Base-by-base conservation (phyloP, 2,797 vertebrate species). In the Lagodon rhomboides region DNA sequence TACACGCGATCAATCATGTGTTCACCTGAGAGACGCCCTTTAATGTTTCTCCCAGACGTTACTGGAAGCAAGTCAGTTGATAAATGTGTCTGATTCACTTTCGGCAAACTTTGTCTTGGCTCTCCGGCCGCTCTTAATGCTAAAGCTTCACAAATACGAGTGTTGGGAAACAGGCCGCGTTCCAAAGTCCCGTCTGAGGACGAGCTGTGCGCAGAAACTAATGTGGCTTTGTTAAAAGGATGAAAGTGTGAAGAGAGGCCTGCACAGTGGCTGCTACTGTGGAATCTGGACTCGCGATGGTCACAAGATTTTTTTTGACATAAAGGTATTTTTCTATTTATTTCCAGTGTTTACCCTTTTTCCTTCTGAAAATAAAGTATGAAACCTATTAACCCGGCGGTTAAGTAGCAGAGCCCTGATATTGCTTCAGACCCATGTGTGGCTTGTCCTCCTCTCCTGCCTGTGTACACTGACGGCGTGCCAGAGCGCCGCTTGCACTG, bases 381-480 rank as follows among this genome's bases (percentile, higher is more conserved):
- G 87, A 86, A 91, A 87, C 75, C 80, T 84, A 79, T 92, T 68
- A 85, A 82, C 67, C 64, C 3, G 27, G 84, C 20, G 76, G 83
- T 85, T 82, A 75, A 79, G 91, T 72, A 74, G 83, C 85, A 53
- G 77, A 63, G 50, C 46, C 68, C 56, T 67, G 70, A 81, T 85
- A 75, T 86, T 67, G 81, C 83, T 89, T 75, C 70, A 83, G 90
- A 77, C 83, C 85, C 85, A 65, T 65, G 76, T 81, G 85, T 53
- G 75, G 73, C 85, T 85, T 58, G 53, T 89, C 84, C 81, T 73
- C 68, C 55, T 84, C 70, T 79, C 41, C 83, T 50, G 88, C 69
- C 83, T 89, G 84, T 87, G 88, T 85, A 87, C 81, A 80, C 88
- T 85, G 85, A 87, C 27, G 70, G 50, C 18, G 50, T 91, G 90